Evolutionary conservation across 1,140 invertebrate species (phyloP).

Genomic region (Cotesia vestalis): DNA sequence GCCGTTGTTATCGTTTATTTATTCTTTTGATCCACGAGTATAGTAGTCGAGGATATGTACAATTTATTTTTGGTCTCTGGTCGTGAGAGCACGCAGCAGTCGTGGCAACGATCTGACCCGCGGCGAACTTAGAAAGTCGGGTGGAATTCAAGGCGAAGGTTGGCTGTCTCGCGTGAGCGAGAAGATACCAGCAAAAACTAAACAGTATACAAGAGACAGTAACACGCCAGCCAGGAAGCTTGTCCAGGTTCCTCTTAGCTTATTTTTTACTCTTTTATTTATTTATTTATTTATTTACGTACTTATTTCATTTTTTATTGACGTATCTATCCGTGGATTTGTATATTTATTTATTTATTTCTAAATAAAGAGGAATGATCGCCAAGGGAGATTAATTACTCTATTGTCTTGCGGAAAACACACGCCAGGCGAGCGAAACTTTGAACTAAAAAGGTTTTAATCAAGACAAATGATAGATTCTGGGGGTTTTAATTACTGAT

Average conservation of each 20-base stretch:
- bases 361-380: slow-evolving; percentile 1
- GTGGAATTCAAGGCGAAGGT: slow-evolving; percentile 42
- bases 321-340: neutral
- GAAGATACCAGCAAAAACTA: slow-evolving; percentile 1
- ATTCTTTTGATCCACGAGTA: too few species aligned
- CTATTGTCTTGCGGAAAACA: slow-evolving; percentile 4
- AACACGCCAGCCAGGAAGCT: slow-evolving; percentile 5
- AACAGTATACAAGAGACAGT: neutral
- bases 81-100: slow-evolving; percentile 17
- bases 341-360: neutral
- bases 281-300: neutral
- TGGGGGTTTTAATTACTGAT: too few species aligned
- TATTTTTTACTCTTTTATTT: neutral
- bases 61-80: slow-evolving; percentile 25
- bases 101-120: slow-evolving; percentile 33
- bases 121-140: slow-evolving; percentile 35
- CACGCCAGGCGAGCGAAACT: too few species aligned
- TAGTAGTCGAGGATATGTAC: too few species aligned
- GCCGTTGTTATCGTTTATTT: too few species aligned
- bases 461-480: neutral
- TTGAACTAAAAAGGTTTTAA: too few species aligned
- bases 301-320: too few species aligned
- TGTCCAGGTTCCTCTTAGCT: neutral
- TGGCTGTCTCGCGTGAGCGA: slow-evolving; percentile 36
- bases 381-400: neutral